Base-by-base conservation (phyloP, 2,888 invertebrate genomes). In the Gari tellinella region DNA sequence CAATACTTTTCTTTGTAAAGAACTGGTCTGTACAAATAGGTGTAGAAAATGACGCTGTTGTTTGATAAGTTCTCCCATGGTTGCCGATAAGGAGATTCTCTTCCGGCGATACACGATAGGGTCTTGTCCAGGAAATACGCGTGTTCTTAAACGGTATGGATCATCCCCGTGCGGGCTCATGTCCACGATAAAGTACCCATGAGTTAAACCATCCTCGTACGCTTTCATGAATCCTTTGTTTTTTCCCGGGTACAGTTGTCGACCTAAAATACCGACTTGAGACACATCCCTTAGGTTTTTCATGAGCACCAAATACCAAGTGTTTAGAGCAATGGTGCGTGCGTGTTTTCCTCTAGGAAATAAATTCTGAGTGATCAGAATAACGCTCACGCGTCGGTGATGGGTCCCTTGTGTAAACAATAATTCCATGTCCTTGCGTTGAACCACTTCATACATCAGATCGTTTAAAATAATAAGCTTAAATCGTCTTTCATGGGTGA, bases 331-430 rank as follows among this genome's bases (percentile, higher is more conserved):
- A 23, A 66, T 66, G 7, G 65, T 66, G 57, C 65, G 49, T 31
- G 62, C 62, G 38, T 49, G 57, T 46, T 58, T 53, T 3, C 57
- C 45, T 56, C 31, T n/a, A 5, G 25, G 48, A 49, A 17, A 60
- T 19, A 60, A 23, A 25, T 61, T 61, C 51, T 61, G 61, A 12
- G 40, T 41, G 14, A 61, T 38, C 8, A 51, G 38, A 17, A 61
- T 61, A 1, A 61, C 61, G n/a, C 23, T 25, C 8, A 68, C 43
- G 10, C 57, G 14, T 62, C 26, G 53, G 17, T 72, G 66, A 26
- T 72, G 72, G 0, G 51, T 52, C 8, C 72, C 65, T 21, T 57
- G 72, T 2, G 65, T 65, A 21, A 65, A 65, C n/a, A 65, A n/a
- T 15, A 65, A 40, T 19, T 67, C 60, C 53, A 60, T 67, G n/a